Percentiles rank a stretch among this genome's conserved stretches.
Conservation (phyloP, 1,140 invertebrate genomes). For the Drosophila guanche region DNA sequence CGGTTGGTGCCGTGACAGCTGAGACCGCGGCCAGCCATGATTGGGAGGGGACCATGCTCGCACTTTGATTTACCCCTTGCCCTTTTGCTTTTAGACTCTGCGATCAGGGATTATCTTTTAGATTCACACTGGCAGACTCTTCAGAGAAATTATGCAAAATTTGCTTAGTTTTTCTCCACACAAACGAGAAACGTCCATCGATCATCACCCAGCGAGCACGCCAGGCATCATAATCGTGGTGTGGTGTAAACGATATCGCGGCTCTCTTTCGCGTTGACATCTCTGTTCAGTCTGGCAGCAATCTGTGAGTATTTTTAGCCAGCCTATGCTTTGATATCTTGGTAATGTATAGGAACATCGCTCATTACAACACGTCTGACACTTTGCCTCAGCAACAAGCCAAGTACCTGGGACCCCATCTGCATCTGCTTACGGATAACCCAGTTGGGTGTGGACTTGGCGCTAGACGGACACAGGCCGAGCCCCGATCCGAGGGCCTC, state of each 20-base stretch:
- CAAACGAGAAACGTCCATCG: constrained; percentile 10
- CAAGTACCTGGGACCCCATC: not conserved
- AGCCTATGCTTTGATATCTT: constrained; percentile 21
- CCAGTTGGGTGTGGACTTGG: constrained; percentile 42
- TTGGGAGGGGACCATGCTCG: too few relatives aligned
- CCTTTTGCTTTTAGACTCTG: too few relatives aligned
- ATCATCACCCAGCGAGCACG: constrained; percentile 12
- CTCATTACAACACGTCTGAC: constrained; percentile 73
- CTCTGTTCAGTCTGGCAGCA: constrained; percentile 32
- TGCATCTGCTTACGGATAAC: constrained; percentile 44
- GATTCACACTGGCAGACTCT: not conserved
- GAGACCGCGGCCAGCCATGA: too few relatives aligned
- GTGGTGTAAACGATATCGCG: constrained; percentile 13
- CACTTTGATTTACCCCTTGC: too few relatives aligned
- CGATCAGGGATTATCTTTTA: too few relatives aligned
- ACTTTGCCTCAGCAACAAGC: constrained; percentile 42
- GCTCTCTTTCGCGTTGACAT: constrained; percentile 23
- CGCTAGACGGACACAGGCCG: constrained; percentile 38
- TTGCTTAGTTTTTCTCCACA: constrained; percentile 6
- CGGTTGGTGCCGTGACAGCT: not conserved
- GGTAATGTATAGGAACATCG: constrained; percentile 36
- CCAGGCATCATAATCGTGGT: constrained; percentile 38
- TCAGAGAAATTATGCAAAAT: too few relatives aligned
- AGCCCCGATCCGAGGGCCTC: constrained; percentile 33
- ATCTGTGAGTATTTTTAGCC: constrained; percentile 63